Base-by-base conservation (phyloP, 2,113 vertebrate genomes). In the Bambusicola thoracicus region DNA sequence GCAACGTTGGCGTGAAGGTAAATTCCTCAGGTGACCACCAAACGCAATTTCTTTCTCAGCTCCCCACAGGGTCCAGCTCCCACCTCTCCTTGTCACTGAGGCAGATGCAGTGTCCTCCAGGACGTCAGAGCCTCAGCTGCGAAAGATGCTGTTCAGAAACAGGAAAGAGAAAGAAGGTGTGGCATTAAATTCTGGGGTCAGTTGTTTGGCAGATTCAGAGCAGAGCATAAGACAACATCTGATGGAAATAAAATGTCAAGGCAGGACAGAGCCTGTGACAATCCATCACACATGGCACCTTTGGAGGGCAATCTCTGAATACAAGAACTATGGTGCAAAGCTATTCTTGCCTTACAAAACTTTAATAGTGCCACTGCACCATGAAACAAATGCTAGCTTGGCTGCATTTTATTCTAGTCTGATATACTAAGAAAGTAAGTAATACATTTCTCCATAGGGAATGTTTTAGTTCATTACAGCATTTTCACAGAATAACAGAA, bases 1-100 rank as follows among this genome's bases (percentile, higher is more conserved):
- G 92, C 94, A 91, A 96, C 98, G 98, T 97, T 95, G 95, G 96
- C 67, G 78, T 91, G 92, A 84, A 94, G 85, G 87, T 61, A 63
- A 92, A 87, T 48, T 92, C 87, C 93, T 96, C 96, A 93, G 85
- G 84, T 1, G 8, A 73, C 87, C 63, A 91, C 79, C 92, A 93
- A 85, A 41, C 3, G 6, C 67, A 92, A 19, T 10, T 90, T 85
- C 87, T 44, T 74, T 56, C 84, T 2, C 17, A 92, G 44, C 38
- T 87, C 62, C 75, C 77, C 92, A 58, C 40, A 17, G 51, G 55
- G 73, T 96, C 93, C 94, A 90, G 83, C 41, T 85, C 41, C 63
- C 27, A 76, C 43, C 81, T 92, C 63, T 48, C 67, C 1, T 66
- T 34, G 73, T 94, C 84, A 87, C 94, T 81, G 89, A 96, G 80